Evolutionary conservation across 2,113 vertebrate genomes (phyloP).

Genomic region (Tiliqua scincoides): DNA sequence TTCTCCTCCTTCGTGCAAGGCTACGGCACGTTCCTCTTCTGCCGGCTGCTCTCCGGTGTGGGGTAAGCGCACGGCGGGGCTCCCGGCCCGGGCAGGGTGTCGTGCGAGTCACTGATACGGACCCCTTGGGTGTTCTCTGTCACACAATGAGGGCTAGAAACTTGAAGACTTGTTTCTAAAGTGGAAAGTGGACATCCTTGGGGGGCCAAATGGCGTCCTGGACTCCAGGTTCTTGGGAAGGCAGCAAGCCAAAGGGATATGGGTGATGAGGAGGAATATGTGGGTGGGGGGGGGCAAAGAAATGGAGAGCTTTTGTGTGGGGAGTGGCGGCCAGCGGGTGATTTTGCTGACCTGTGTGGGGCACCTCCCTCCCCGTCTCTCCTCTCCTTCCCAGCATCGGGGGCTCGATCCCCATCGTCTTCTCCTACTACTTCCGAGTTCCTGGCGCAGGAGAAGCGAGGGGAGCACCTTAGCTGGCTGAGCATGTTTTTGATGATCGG

Average conservation of each 20-base stretch:
- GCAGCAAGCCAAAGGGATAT: not conserved
- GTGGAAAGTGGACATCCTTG: not conserved
- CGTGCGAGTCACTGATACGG: not conserved
- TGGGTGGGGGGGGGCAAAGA: too few relatives aligned
- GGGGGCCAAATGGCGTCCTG: not conserved
- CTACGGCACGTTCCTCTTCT: slow-evolving; percentile 96
- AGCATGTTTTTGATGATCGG: slow-evolving; percentile 99
- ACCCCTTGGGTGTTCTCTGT: not conserved
- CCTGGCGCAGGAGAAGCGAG: slow-evolving; percentile 96
- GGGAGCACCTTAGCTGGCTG: slow-evolving; percentile 97
- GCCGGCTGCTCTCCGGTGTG: slow-evolving; percentile 92
- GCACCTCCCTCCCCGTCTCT: not conserved
- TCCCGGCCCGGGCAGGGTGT: not conserved
- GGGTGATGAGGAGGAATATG: too few relatives aligned
- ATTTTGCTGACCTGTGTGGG: not conserved
- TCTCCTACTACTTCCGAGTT: slow-evolving; percentile 99
- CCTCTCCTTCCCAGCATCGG: slow-evolving; percentile 83
- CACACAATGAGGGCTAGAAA: not conserved
- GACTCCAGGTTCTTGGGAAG: too few relatives aligned
- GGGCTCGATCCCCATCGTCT: slow-evolving; percentile 96
- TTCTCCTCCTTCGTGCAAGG: slow-evolving; percentile 99
- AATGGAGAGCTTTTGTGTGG: too few relatives aligned
- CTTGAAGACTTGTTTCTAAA: not conserved
- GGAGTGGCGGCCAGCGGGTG: too few relatives aligned
- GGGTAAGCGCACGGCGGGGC: slow-evolving; percentile 80